A percentile compares a stretch with the other conserved stretches of the same genome.
phyloP scores from a whole-genome alignment of 2,888 invertebrate genomes.

The Dichetophora obliterata region DNA sequence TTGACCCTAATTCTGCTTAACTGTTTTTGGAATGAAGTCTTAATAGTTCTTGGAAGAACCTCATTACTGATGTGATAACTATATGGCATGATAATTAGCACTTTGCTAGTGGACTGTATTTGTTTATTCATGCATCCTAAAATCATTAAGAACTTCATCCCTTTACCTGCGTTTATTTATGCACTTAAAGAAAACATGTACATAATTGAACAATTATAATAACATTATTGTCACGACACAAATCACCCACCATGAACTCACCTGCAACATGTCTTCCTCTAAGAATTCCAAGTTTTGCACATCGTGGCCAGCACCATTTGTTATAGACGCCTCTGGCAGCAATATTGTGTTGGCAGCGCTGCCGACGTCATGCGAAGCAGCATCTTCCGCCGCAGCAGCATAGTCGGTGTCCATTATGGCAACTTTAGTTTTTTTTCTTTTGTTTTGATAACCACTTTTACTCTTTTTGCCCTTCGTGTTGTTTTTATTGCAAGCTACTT shows the following conservation, averaged over 20 bases:
- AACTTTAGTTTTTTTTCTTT: slow-evolving; percentile 28
- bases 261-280: slow-evolving; percentile 28
- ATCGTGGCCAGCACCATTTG: slow-evolving; percentile 39
- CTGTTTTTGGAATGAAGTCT: no score
- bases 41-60: no score
- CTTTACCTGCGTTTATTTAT: no score
- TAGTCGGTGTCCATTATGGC: slow-evolving; percentile 40
- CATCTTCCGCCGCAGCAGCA: slow-evolving; percentile 18
- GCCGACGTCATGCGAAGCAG: background rate
- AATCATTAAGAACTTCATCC: no score
- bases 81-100: no score
- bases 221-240: no score
- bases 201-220: no score
- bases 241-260: background rate
- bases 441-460: slow-evolving; percentile 41
- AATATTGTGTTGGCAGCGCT: slow-evolving; percentile 24
- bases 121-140: no score
- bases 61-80: no score
- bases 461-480: slow-evolving; percentile 5
- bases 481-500: background rate
- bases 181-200: no score
- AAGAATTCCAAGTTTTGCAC: slow-evolving; percentile 39
- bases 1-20: no score
- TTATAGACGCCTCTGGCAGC: slow-evolving; percentile 31
- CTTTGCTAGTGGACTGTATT: no score